Base-by-base conservation (phyloP, 1,140 invertebrate genomes). In the Asbolus verrucosus region DNA sequence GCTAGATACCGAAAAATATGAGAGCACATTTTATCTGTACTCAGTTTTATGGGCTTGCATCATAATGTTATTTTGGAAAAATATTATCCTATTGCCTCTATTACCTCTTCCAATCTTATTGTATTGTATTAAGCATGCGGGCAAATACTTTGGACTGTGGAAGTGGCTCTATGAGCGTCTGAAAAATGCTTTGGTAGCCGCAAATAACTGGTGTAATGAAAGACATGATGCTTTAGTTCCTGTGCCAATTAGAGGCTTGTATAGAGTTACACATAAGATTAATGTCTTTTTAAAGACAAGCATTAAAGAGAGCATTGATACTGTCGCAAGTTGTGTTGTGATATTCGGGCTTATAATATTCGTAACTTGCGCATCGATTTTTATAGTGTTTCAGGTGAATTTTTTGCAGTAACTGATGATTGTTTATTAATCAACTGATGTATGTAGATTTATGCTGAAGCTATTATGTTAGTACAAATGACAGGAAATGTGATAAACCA, bases 391-490 rank as follows among this genome's bases (percentile, higher is more conserved):
- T 73, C 86, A 87, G 81, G 86, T 86, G 79, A 70, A 67, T 74
- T 2, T 8, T 4, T 30, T 30, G 27, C 9, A 30, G 0, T 4
- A 30, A 30, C 27, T 0, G n/a, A n/a, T 36, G 0, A 0, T 2
- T 6, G 33, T 11, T 43, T 8, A 13, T 33, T 5, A 67, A 72
- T 16, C 19, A 21, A 70, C 65, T 60, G n/a, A 73, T 84, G n/a
- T n/a, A n/a, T n/a, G 82, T 75, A 98, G 93, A 89, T 98, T 65
- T 98, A 98, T 81, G 93, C 92, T 9, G 97, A 99, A 85, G 95
- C 94, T 14, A 92, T 98, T 79, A 94, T 97, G 77, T 85, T 99
- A 18, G 88, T 98, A 14, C 91, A 95, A 81, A 86, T 98, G 36
- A 91, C 91, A 16, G 92, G 93, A 54, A 94, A 94, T 81, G 85